Percentiles rank a stretch among this genome's conserved stretches.
Conservation (phyloP, 2,797 vertebrate genomes). For the Acanthiza pusilla region DNA sequence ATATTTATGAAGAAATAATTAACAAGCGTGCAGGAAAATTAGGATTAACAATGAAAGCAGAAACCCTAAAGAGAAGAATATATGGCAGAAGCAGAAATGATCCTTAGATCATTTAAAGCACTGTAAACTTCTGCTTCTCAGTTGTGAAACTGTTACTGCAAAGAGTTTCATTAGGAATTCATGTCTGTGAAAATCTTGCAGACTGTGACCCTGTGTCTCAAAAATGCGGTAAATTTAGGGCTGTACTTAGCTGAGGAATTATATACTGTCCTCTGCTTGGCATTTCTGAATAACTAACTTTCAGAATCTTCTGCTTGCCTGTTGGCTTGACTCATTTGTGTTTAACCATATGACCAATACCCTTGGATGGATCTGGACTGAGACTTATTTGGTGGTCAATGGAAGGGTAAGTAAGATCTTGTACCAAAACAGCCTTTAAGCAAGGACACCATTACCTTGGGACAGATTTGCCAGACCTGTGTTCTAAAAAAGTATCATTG, state of each 20-base stretch:
- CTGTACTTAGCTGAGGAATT: not conserved
- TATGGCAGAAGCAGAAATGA: not conserved
- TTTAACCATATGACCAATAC: not conserved
- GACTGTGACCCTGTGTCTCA: not conserved
- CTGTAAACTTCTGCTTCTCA: not conserved
- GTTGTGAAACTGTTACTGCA: not conserved
- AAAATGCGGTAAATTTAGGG: not conserved
- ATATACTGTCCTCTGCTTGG: not conserved
- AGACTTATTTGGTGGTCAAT: not conserved
- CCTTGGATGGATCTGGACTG: not conserved
- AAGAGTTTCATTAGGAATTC: not conserved
- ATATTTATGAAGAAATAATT: not conserved
- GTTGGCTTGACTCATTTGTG: not conserved
- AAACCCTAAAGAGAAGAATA: not conserved
- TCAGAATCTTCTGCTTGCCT: not conserved
- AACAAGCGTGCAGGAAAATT: not conserved
- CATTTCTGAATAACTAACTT: not conserved
- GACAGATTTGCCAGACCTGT: not conserved
- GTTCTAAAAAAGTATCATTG: not conserved
- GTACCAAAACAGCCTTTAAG: not conserved
- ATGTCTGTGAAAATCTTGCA: not conserved
- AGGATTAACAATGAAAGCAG: not conserved
- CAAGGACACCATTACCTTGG: rapidly evolving
- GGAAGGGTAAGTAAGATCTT: not conserved
- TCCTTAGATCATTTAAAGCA: not conserved